Evolutionary conservation across 2,797 vertebrate genomes (phyloP).

Genomic region (Enteromius trimaculatus): DNA sequence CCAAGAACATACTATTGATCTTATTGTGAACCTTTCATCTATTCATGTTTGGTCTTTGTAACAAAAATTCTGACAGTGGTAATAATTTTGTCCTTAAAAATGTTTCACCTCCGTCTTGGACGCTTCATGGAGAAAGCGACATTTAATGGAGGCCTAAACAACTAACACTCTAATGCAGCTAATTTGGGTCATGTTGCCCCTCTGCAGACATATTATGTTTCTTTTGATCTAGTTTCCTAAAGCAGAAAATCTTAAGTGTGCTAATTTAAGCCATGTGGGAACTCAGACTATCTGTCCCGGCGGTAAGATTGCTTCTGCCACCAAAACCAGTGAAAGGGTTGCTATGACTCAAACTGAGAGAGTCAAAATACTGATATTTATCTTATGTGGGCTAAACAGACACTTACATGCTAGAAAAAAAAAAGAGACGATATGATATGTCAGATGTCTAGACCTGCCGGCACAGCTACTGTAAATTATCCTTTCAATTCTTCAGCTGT

Average conservation of each 20-base stretch:
- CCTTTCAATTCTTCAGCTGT: conserved; percentile 6
- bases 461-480: conserved; percentile 37
- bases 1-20: not conserved
- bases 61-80: not conserved
- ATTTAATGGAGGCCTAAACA: conserved; percentile 33
- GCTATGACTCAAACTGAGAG: not conserved
- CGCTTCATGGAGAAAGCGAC: not conserved
- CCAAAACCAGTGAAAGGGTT: not conserved
- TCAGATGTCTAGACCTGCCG: conserved; percentile 20
- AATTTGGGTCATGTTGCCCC: conserved; percentile 67
- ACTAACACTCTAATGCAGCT: conserved; percentile 61
- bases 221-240: conserved; percentile 68
- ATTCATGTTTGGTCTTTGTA: not conserved
- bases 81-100: too few species aligned
- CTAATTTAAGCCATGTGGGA: conserved; percentile 68
- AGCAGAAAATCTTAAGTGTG: conserved; percentile 58
- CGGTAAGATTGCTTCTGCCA: not conserved
- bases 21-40: not conserved
- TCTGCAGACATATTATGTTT: conserved; percentile 56
- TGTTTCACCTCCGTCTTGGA: not conserved
- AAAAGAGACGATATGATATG: not conserved
- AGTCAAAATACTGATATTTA: conserved; percentile 31
- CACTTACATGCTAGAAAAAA: not conserved
- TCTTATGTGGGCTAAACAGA: conserved; percentile 22
- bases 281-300: conserved; percentile 46